phyloP scores from a whole-genome alignment of 2,888 invertebrate species.

The Adineta ricciae region DNA sequence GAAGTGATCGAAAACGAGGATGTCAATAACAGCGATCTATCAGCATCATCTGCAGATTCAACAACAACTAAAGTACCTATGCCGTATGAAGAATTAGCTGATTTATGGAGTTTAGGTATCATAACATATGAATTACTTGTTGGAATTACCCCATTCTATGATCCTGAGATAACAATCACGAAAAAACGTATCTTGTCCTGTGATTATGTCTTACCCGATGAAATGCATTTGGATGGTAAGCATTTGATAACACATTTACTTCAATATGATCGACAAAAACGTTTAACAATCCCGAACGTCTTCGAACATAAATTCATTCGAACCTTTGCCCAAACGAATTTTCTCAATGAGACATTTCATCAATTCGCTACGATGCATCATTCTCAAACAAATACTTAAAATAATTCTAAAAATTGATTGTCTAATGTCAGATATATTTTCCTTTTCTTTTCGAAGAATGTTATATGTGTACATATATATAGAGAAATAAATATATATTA shows the following conservation, averaged over 20 bases:
- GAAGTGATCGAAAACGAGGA: constrained; percentile 83
- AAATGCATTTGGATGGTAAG: neutral
- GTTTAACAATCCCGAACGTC: neutral
- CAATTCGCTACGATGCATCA: neutral
- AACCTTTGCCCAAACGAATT: constrained; percentile 9
- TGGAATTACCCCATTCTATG: constrained; percentile 76
- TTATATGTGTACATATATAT: neutral
- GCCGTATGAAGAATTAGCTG: constrained; percentile 45
- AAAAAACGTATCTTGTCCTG: constrained; percentile 1
- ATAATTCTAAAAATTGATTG: neutral
- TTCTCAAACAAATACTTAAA: neutral
- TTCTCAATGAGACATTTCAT: constrained; percentile 4
- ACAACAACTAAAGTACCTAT: neutral
- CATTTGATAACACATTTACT: constrained; percentile 11
- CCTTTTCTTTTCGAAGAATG: constrained; percentile 9
- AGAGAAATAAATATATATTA: neutral
- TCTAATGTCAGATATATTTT: neutral
- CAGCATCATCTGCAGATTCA: neutral
- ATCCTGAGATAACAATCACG: neutral
- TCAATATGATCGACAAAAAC: constrained; percentile 12
- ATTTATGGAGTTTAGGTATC: constrained; percentile 89
- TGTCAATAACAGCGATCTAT: constrained; percentile 62
- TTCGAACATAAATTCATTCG: neutral
- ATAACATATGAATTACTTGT: constrained; percentile 84
- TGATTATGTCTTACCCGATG: neutral